Evolutionary conservation across 30 jellyfish, hydroid and myxozoan species (phyloP), one percentile per base, ranked within the genome.

Genomic region (Euphysa ruthae): DNA sequence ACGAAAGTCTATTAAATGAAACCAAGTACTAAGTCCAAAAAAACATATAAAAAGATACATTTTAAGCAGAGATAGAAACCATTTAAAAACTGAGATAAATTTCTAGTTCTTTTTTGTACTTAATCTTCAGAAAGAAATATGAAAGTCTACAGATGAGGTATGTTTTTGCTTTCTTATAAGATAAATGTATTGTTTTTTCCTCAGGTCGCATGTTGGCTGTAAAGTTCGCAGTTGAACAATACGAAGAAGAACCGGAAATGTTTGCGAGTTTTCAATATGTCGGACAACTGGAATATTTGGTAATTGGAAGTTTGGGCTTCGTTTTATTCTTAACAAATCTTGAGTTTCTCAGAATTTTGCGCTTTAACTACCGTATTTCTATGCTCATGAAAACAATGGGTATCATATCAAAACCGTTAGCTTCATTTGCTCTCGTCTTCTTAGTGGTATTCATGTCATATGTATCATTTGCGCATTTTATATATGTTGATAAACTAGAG

Each of bases 131-230:
- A n/a, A n/a, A n/a, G n/a, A n/a, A n/a, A n/a, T n/a, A n/a, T n/a
- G n/a, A n/a, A n/a, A n/a, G n/a, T n/a, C n/a, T n/a, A n/a, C n/a
- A n/a, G n/a, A n/a, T n/a, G n/a, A n/a, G n/a, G n/a, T n/a, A n/a
- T n/a, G n/a, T n/a, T n/a, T n/a, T n/a, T n/a, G n/a, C n/a, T n/a
- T n/a, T n/a, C n/a, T n/a, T n/a, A n/a, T n/a, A n/a, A n/a, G n/a
- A n/a, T n/a, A n/a, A n/a, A n/a, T n/a, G n/a, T 13, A 79, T 86
- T 35, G 87, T 75, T 1, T 78, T 83, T 29, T 77, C 89, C 7
- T 38, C 70, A n/a, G 92, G 82, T 15, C 91, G 96, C 38, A 81
- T 69, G 58, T 83, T 87, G 14, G 91, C 92, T 12, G 96, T 79
- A 72, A 79, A 63, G 79, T 78, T 82, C 82, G 96, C 96, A 26